Evolutionary conservation across 2,113 vertebrate genomes (phyloP), one percentile per base, ranked within the genome.

Genomic region (Callionymus lyra): DNA sequence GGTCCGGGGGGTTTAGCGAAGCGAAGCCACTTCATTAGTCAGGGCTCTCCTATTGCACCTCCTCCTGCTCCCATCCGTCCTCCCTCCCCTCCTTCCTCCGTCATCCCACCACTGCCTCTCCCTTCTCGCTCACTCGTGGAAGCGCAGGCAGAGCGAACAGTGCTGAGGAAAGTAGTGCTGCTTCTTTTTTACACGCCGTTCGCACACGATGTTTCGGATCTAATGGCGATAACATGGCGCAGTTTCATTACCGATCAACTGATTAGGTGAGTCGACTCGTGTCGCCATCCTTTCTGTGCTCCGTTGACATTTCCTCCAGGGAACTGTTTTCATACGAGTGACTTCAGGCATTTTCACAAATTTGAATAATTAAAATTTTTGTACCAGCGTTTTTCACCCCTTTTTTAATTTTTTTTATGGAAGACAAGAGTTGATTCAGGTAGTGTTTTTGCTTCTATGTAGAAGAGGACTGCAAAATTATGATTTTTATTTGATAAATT

Each of bases 11-110:
- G 62, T 48, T 74, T 63, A 75, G 59, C 11, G 44, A 45, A 75
- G 73, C 72, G 10, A 34, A 72, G 62, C 69, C 71, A 72, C 73
- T 79, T 83, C 71, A 83, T 82, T 80, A 79, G 72, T 74, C 64
- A 54, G 70, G 71, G 49, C 64, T 66, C 67, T 70, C 68, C 58
- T 39, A 51, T 54, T 55, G 59, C 63, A 50, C 65, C 63, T 65
- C 62, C 66, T 56, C 56, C 63, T 37, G 40, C 53, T 47, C 47
- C 50, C 54, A 39, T 39, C 44, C 57, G 16, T 36, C 53, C 49
- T 19, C 44, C 12, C 10, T 17, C 36, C 42, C 35, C 21, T 38
- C 35, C 36, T 21, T 35, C 50, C 59, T 47, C 50, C 34, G 33
- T 56, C 64, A 46, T 49, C 32, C 51, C 52, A 63, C 48, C 46